These are phyloP conservation scores for Pristionchus fissidentatus DNA, from an alignment of 2,888 invertebrate species.

Conservation along the genomic window DNA sequence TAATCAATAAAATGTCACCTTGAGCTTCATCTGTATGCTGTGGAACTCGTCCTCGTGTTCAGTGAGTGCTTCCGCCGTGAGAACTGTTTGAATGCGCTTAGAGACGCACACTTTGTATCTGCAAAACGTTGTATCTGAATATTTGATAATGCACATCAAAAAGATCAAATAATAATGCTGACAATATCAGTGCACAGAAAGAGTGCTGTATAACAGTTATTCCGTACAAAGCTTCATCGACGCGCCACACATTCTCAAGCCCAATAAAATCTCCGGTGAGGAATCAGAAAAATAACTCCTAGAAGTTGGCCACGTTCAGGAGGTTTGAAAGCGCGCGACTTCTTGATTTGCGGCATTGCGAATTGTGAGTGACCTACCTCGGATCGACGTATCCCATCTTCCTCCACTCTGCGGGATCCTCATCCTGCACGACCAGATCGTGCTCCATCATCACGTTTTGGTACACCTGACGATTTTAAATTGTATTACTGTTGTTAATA, in stretches of 20 bases:
- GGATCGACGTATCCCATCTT: constrained; percentile 70
- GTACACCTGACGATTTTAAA: constrained; percentile 63
- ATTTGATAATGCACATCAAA: neutral
- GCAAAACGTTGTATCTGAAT: neutral
- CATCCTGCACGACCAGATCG: constrained; percentile 68
- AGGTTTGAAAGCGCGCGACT: too few relatives aligned
- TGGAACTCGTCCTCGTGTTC: constrained; percentile 67
- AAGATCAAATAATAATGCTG: neutral
- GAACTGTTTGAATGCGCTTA: constrained; percentile 66
- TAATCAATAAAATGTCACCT: constrained; percentile 50
- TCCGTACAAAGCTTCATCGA: too few relatives aligned
- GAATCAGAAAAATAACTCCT: neutral
- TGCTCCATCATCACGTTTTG: constrained; percentile 71
- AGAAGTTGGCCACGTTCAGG: too few relatives aligned
- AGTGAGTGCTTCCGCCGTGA: constrained; percentile 65
- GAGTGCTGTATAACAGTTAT: too few relatives aligned
- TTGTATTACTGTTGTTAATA: neutral
- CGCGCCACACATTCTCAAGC: too few relatives aligned
- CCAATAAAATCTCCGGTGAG: neutral
- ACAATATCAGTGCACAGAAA: too few relatives aligned
- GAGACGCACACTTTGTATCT: constrained; percentile 63
- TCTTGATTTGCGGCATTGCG: too few relatives aligned
- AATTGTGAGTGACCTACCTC: too few relatives aligned
- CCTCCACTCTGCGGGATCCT: constrained; percentile 65
- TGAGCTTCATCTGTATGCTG: constrained; percentile 57